Evolutionary conservation across 2,888 invertebrate genomes (phyloP).

Genomic region (Microctonus aethiopoides): DNA sequence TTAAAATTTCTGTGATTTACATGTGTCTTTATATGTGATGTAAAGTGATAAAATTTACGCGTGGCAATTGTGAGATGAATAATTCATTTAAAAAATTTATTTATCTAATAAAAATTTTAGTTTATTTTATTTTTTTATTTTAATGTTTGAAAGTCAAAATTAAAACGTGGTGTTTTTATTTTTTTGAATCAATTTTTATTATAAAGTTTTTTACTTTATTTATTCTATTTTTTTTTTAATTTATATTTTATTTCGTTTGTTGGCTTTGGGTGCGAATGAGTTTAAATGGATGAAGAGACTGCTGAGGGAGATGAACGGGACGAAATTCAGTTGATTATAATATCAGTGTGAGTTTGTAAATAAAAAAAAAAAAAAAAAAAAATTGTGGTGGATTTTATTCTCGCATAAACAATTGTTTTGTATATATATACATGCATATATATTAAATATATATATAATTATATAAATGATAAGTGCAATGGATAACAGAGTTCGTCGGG

Average conservation of each 20-base stretch:
- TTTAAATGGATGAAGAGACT: neutral
- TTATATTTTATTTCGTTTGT: neutral
- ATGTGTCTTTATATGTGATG: neutral
- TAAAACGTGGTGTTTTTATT: neutral
- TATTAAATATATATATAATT: neutral
- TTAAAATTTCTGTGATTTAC: neutral
- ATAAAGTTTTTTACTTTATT: too few species aligned
- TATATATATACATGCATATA: neutral
- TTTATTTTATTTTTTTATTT: too few species aligned
- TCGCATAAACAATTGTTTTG: neutral
- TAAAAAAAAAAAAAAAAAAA: neutral
- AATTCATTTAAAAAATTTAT: too few species aligned
- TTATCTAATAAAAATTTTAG: too few species aligned
- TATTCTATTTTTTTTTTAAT: neutral
- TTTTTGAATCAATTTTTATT: neutral
- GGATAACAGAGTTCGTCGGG: constrained; percentile 51
- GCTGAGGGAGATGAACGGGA: neutral
- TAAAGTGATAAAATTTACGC: neutral
- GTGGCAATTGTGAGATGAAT: neutral
- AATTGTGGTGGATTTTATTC: constrained; percentile 16
- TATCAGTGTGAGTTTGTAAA: constrained; percentile 13
- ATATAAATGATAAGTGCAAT: too few species aligned
- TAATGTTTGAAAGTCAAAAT: neutral
- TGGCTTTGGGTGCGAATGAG: neutral
- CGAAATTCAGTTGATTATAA: neutral